Evolutionary conservation across 2,888 invertebrate species (phyloP).

Genomic region (Theretra japonica): DNA sequence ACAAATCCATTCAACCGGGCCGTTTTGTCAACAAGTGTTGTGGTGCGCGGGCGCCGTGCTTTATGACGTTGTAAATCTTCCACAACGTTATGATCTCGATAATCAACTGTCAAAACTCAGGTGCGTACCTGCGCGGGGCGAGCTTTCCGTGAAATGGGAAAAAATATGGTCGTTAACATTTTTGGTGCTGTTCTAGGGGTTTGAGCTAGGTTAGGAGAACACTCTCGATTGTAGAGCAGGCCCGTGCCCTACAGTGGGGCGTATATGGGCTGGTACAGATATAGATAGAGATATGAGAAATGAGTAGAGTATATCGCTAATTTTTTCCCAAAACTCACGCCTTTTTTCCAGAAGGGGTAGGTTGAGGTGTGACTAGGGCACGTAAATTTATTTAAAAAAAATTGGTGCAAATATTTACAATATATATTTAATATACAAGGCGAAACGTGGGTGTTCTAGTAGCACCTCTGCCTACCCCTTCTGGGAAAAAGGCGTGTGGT

Average conservation of each 20-base stretch:
- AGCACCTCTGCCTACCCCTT: too few relatives aligned
- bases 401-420: too few relatives aligned
- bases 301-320: not conserved
- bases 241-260: too few relatives aligned
- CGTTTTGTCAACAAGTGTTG: slow-evolving; percentile 63
- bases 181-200: not conserved
- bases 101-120: slow-evolving; percentile 66
- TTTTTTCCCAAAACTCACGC: too few relatives aligned
- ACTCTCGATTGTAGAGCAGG: too few relatives aligned
- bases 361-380: too few relatives aligned
- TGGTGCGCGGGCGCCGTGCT: slow-evolving; percentile 65
- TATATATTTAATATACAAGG: too few relatives aligned
- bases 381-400: too few relatives aligned
- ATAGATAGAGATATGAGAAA: not conserved
- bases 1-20: slow-evolving; percentile 39
- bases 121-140: slow-evolving; percentile 39
- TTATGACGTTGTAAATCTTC: slow-evolving; percentile 75
- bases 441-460: too few relatives aligned
- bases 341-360: too few relatives aligned
- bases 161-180: slow-evolving; percentile 34
- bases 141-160: slow-evolving; percentile 36
- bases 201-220: not conserved
- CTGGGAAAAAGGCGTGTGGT: too few relatives aligned
- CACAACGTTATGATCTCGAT: slow-evolving; percentile 65
- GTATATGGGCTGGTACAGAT: too few relatives aligned